A percentile compares a stretch with the other conserved stretches of the same genome.
These are phyloP conservation scores for Elaphurus davidianus DNA, from an alignment of 2,113 vertebrate genomes.

Conservation along the genomic window DNA sequence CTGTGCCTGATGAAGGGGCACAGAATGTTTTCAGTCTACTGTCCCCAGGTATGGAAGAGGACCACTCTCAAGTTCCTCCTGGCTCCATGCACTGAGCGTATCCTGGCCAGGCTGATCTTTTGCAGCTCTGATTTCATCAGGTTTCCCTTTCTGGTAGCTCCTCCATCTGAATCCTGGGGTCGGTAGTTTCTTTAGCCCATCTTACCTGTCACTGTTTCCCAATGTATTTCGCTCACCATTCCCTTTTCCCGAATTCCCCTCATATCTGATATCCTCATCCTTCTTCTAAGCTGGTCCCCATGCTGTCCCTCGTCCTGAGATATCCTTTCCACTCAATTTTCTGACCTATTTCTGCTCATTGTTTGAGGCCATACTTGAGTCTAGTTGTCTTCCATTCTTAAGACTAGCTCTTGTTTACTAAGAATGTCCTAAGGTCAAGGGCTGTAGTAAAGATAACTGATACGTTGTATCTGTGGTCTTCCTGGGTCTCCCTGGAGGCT, in stretches of 20 bases:
- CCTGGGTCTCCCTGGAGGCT: not conserved
- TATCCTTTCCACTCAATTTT: not conserved
- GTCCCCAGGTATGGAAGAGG: not conserved
- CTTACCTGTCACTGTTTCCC: not conserved
- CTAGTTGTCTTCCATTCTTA: not conserved
- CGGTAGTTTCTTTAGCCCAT: not conserved
- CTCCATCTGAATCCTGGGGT: not conserved
- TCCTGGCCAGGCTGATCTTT: not conserved
- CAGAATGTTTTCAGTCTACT: not conserved
- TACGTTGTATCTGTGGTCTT: not conserved
- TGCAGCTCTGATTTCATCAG: not conserved
- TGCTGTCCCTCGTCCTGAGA: accelerated
- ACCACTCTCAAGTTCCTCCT: not conserved
- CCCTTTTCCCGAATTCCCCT: not conserved
- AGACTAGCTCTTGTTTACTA: not conserved
- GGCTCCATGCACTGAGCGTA: not conserved
- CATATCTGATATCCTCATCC: not conserved
- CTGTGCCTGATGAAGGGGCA: not conserved
- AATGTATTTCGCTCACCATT: not conserved
- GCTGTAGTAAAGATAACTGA: not conserved
- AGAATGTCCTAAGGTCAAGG: not conserved
- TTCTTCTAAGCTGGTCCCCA: not conserved
- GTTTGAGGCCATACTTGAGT: not conserved
- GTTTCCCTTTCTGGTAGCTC: accelerated
- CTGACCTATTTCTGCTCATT: not conserved